These are phyloP conservation scores for Monopterus albus DNA, from an alignment of 2,113 vertebrate species.

Conservation along the genomic window DNA sequence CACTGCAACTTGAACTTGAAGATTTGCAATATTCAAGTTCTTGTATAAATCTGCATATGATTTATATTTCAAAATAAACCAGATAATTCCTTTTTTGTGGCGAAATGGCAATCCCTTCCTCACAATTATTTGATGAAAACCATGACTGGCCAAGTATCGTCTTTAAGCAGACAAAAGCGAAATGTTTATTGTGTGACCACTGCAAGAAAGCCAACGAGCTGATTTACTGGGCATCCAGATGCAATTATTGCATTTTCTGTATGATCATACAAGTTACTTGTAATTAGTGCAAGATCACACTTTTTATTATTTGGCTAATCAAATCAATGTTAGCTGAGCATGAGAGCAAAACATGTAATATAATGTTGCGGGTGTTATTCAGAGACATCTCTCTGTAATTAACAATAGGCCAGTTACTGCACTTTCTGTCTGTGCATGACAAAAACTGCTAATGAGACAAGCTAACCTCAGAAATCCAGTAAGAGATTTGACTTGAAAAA, in stretches of 20 bases:
- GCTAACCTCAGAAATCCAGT: not conserved
- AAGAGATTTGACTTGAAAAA: not conserved
- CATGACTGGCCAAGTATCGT: not conserved
- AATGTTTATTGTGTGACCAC: slow-evolving; percentile 30
- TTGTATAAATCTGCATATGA: no score
- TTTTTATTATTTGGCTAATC: slow-evolving; percentile 33
- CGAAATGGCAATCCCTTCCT: no score
- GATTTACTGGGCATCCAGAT: slow-evolving; percentile 8
- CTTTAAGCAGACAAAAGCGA: not conserved
- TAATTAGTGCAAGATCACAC: slow-evolving; percentile 27
- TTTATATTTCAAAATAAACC: no score
- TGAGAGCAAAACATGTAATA: not conserved
- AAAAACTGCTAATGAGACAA: slow-evolving; percentile 18
- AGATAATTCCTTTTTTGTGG: no score
- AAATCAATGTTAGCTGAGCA: slow-evolving; percentile 19
- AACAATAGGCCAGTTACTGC: not conserved
- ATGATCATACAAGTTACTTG: slow-evolving; percentile 17
- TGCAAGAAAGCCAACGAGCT: slow-evolving; percentile 16
- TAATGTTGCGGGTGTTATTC: slow-evolving; percentile 16
- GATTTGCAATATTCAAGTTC: no score
- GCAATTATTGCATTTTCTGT: slow-evolving; percentile 28
- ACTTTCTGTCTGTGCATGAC: not conserved
- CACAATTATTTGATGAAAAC: not conserved
- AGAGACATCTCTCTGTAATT: slow-evolving; percentile 8
- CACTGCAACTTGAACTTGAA: no score